phyloP scores from a whole-genome alignment of 1,140 invertebrate genomes.

The Latrodectus geometricus region DNA sequence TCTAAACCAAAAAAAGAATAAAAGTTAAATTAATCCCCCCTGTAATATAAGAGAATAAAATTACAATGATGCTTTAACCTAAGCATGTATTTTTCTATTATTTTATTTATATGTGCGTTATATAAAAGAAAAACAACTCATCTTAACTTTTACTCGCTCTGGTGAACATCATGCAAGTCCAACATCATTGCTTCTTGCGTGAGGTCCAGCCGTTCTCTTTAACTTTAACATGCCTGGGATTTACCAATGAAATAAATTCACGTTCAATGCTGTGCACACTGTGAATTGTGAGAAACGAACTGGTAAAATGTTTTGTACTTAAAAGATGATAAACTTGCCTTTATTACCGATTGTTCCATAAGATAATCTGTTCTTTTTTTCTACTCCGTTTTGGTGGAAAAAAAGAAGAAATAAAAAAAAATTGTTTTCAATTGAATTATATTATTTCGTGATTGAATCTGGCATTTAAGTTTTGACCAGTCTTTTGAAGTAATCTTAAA shows the following conservation, averaged over 20 bases:
- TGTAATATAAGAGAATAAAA: no score
- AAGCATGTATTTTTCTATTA: no score
- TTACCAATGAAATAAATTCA: slow-evolving; percentile 3
- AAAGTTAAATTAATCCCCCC: no score
- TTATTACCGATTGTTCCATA: neutral
- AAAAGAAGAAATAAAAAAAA: neutral
- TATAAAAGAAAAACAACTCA: no score
- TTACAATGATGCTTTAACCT: no score
- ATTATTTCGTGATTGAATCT: neutral
- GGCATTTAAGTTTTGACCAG: neutral
- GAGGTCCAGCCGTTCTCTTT: neutral
- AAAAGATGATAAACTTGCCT: slow-evolving; percentile 1
- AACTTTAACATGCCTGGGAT: neutral
- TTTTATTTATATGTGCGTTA: no score
- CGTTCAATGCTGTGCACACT: slow-evolving; percentile 1
- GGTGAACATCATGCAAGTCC: no score
- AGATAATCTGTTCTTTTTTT: neutral
- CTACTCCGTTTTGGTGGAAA: neutral
- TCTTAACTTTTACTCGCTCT: no score
- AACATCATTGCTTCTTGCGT: neutral
- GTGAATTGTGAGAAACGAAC: slow-evolving; percentile 24
- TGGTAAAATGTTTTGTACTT: slow-evolving; percentile 40
- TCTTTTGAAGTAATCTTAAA: neutral
- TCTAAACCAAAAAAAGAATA: no score
- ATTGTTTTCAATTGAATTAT: neutral